Evolutionary conservation across 1,140 invertebrate species (phyloP), one percentile per base, ranked within the genome.

Genomic region (Neuroterus valhalla): DNA sequence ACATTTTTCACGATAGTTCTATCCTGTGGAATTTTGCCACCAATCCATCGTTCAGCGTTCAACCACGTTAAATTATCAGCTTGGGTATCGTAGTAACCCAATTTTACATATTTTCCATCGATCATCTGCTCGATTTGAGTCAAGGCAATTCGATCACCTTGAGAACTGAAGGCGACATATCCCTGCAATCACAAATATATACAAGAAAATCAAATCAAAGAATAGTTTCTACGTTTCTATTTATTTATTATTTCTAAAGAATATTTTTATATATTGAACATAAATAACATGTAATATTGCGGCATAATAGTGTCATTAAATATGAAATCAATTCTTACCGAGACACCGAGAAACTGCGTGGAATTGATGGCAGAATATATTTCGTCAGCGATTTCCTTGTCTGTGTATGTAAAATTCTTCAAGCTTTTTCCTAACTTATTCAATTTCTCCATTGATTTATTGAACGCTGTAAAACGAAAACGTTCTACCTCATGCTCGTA

Each of bases 51-150:
- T 86, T 98, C 97, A 82, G 93, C 92, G 82, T 96, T 95, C 46
- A 95, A 92, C 98, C 98, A 99, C 1, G 96, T 97, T 2, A 99
- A 92, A 90, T 99, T 98, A 87, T 99, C 97, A 43, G 94, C 95
- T 83, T 97, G 96, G 19, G 96, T 97, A 87, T 99, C 98, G 86
- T 98, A 99, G 87, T 97, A 99, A 10, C 98, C 98, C n/a, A 99
- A 91, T 82, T 97, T 96, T 15, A 96, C 93, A 88, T 99, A 99
- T 84, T 96, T 96, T 67, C 98, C 98, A 90, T 98, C 95, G 81
- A 94, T 94, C 91, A 99, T 95, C 90, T 99, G 98, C 88, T 99
- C 98, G 76, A 99, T 97, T 91, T 99, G 97, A 8, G 98, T 99
- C 87, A 98, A 92, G n/a, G 98, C 98, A 84, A 99, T 99, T 81